phyloP scores from a whole-genome alignment of 92 coral and sea anemone species.

The Galaxea fascicularis region DNA sequence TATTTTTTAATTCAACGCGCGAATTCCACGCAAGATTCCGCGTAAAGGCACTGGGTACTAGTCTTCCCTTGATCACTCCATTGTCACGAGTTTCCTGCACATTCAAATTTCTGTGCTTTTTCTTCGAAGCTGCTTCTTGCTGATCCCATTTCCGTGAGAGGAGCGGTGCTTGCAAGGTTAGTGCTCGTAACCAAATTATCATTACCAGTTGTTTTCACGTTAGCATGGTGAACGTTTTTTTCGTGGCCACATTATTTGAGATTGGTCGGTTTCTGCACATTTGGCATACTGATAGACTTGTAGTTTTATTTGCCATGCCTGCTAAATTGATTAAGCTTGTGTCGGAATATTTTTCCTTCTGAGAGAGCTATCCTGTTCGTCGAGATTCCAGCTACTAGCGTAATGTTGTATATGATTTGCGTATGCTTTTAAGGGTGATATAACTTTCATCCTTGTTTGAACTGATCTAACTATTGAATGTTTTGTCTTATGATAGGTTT shows the following conservation, averaged over 20 bases:
- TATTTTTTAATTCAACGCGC: no score
- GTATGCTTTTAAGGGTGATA: background rate
- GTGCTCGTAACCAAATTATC: no score
- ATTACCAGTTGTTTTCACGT: background rate
- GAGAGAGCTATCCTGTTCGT: background rate
- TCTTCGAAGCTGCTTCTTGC: background rate
- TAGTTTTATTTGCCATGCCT: no score
- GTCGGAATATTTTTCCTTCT: no score
- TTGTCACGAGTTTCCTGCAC: constrained; percentile 12
- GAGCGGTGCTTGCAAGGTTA: background rate
- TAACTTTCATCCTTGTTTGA: no score
- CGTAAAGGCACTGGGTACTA: background rate
- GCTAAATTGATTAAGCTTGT: no score
- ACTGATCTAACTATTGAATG: no score
- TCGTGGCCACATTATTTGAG: no score
- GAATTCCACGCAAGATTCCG: background rate
- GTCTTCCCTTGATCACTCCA: background rate
- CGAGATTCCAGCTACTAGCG: background rate
- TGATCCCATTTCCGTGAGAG: background rate
- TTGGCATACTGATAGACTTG: no score
- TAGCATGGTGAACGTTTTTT: no score
- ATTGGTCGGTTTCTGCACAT: no score
- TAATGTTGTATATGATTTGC: background rate
- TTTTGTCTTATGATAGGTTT: no score
- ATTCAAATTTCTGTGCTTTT: background rate